Evolutionary conservation across 2,888 invertebrate genomes (phyloP).

Genomic region (Athalia rosae): DNA sequence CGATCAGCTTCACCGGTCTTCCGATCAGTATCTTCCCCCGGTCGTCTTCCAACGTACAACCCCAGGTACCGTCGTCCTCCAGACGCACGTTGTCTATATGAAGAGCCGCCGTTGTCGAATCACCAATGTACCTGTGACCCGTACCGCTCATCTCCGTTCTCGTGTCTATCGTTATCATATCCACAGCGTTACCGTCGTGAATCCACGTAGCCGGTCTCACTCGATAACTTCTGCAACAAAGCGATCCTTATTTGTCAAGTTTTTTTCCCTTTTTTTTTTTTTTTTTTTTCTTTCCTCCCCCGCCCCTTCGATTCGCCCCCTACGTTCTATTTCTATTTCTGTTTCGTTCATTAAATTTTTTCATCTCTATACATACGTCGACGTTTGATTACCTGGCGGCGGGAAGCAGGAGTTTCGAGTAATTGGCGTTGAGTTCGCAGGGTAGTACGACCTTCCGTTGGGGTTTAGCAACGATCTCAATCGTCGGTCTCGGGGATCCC

Average conservation of each 20-base stretch:
- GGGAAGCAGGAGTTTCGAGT: conserved; percentile 65
- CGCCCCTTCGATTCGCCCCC: too few relatives aligned
- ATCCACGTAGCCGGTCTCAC: conserved; percentile 70
- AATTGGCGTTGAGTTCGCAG: conserved; percentile 70
- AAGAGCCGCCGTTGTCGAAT: conserved; percentile 71
- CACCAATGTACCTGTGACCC: conserved; percentile 71
- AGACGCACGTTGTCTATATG: conserved; percentile 77
- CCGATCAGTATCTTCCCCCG: conserved; percentile 80
- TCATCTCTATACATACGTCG: not conserved
- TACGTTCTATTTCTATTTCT: not conserved
- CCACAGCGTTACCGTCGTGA: conserved; percentile 67
- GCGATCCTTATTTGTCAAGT: not conserved
- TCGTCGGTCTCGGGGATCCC: conserved; percentile 60
- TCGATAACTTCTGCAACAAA: conserved; percentile 65
- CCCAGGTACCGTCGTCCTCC: conserved; percentile 84
- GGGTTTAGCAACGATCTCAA: conserved; percentile 68
- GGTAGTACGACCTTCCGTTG: conserved; percentile 69
- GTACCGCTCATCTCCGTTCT: conserved; percentile 72
- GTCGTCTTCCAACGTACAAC: conserved; percentile 80
- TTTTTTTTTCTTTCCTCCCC: too few relatives aligned
- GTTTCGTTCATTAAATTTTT: not conserved
- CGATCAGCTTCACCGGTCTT: conserved; percentile 79
- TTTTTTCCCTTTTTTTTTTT: not conserved
- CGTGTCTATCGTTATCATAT: conserved; percentile 72
- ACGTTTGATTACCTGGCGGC: conserved; percentile 62